Percentiles rank a stretch among this genome's conserved stretches.
phyloP scores from a whole-genome alignment of 2,797 vertebrate genomes.

The Microctenopoma steveboyesi region DNA sequence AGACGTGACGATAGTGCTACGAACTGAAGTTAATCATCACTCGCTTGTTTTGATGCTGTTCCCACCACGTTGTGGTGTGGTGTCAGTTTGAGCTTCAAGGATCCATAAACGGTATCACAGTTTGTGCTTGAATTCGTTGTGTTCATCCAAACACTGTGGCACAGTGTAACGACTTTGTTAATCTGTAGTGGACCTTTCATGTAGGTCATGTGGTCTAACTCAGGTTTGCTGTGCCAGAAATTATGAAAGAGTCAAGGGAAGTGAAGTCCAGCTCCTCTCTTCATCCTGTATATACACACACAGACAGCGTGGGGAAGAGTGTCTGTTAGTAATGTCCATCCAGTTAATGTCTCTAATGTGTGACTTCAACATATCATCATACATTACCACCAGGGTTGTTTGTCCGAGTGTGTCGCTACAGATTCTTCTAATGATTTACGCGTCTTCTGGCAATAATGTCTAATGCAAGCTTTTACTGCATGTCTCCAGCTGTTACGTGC shows the following conservation, averaged over 20 bases:
- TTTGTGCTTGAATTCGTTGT: background rate
- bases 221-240: background rate
- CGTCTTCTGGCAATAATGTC: background rate
- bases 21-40: conserved; percentile 58
- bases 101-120: background rate
- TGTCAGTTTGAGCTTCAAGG: background rate
- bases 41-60: conserved; percentile 45
- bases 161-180: background rate
- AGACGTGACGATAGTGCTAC: conserved; percentile 31
- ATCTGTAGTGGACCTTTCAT: too few relatives aligned
- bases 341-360: background rate
- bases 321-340: background rate
- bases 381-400: background rate
- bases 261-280: conserved; percentile 1
- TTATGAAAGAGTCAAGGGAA: conserved; percentile 3
- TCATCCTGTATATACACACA: too few relatives aligned
- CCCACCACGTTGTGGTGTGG: too few relatives aligned
- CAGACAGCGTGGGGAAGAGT: too few relatives aligned
- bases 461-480: background rate
- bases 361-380: background rate
- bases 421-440: conserved; percentile 37
- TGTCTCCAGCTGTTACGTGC: conserved; percentile 14
- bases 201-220: background rate
- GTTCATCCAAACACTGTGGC: background rate
- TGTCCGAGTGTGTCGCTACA: background rate